Base-by-base conservation (phyloP, 2,113 vertebrate species). In the Serilophus lunatus region DNA sequence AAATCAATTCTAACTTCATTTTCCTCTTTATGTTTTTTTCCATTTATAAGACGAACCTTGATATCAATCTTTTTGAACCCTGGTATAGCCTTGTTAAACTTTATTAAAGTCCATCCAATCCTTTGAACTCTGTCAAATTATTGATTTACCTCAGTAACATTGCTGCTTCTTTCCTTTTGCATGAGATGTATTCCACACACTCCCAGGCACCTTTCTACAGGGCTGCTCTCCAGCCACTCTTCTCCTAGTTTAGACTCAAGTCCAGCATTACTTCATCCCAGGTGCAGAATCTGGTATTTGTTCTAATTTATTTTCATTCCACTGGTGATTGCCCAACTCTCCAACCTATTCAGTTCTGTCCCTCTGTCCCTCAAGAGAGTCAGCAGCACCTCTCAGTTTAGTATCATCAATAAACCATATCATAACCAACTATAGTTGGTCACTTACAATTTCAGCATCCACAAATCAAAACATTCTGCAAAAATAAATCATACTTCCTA, bases 181-280 rank as follows among this genome's bases (percentile, higher is more conserved):
- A 44, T 35, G 44, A 47, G 8, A 10, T 36, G 33, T 19, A 47
- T 36, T 59, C 10, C 42, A 16, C 36, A 33, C 20, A 24, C 18
- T 25, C n/a, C n/a, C 40, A 66, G 40, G 9, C 3, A 8, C n/a
- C n/a, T 47, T 68, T 57, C 42, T 56, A 50, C 33, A 31, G 38
- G 25, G 38, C 61, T 66, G 16, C 9, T 33, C n/a, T 38, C 10
- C 28, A 81, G 42, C 6, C n/a, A 57, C 42, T 68, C 23, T 33
- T 81, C 40, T 45, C 28, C 12, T 18, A 22, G 11, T 20, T 57
- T 26, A 74, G 18, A 12, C 7, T 47, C 17, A 15, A 18, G 7
- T 2, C 28, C 1, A 4, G 22, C 5, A 2, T 33, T 26, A 33
- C 23, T 47, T 12, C 11, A 1, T 9, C 5, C 13, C 13, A 28